Evolutionary conservation across 2,888 invertebrate genomes (phyloP).

Genomic region (Auanema freiburgensis): DNA sequence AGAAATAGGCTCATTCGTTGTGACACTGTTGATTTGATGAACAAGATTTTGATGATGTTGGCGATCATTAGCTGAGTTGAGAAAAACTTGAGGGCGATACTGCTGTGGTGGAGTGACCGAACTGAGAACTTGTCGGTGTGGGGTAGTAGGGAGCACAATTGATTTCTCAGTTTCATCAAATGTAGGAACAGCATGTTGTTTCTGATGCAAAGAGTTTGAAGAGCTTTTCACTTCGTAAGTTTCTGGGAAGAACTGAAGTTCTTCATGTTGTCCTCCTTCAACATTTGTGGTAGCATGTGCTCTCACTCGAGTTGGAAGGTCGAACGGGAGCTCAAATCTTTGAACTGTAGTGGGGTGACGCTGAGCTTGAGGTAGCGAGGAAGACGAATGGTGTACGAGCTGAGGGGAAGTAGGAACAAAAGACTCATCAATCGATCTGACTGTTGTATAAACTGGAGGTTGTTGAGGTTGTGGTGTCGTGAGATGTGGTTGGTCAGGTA

Average conservation of each 20-base stretch:
- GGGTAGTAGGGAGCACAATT: too few species aligned
- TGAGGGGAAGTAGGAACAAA: too few species aligned
- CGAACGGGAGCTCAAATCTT: constrained; percentile 10
- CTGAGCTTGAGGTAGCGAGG: neutral
- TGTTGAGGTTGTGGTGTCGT: too few species aligned
- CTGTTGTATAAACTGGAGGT: neutral
- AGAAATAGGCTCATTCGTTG: too few species aligned
- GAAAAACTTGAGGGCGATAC: too few species aligned
- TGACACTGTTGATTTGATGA: too few species aligned
- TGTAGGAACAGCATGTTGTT: too few species aligned
- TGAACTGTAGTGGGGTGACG: neutral
- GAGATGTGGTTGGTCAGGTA: neutral
- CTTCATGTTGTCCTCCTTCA: neutral
- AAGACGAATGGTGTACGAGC: neutral
- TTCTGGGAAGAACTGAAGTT: constrained; percentile 5
- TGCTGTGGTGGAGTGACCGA: too few species aligned
- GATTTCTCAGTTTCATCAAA: too few species aligned
- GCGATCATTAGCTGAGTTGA: too few species aligned
- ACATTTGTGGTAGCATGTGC: constrained; percentile 4
- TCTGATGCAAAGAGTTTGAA: too few species aligned
- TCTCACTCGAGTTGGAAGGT: constrained; percentile 15
- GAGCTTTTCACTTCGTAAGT: neutral
- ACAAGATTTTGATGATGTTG: too few species aligned
- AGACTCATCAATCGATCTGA: neutral
- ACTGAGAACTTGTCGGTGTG: neutral